Conservation (phyloP, 2,797 vertebrate genomes). For the Rhinophrynus dorsalis region DNA sequence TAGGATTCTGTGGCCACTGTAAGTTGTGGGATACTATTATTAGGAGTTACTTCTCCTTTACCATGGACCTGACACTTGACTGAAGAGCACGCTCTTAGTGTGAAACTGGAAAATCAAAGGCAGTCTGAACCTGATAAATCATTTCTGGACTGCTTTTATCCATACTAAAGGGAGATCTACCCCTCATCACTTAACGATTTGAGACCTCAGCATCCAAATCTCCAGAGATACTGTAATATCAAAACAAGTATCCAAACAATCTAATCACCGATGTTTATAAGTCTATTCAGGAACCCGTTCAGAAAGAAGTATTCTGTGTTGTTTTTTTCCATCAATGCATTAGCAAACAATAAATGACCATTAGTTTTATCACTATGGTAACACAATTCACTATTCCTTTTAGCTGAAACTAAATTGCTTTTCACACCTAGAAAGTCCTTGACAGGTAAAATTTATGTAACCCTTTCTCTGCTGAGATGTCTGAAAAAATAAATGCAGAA, state of each 20-base stretch:
- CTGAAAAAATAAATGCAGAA: too few relatives aligned
- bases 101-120: too few relatives aligned
- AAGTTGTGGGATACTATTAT: too few relatives aligned
- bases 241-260: not conserved
- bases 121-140: too few relatives aligned
- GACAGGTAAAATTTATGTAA: not conserved
- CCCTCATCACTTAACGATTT: too few relatives aligned
- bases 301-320: not conserved
- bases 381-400: not conserved
- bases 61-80: too few relatives aligned
- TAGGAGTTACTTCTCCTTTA: too few relatives aligned
- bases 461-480: not conserved
- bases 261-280: not conserved
- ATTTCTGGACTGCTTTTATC: too few relatives aligned
- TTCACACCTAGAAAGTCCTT: not conserved
- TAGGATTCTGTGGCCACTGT: too few relatives aligned
- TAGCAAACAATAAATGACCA: not conserved
- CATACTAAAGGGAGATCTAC: too few relatives aligned
- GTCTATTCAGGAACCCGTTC: not conserved
- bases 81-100: too few relatives aligned
- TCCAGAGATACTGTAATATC: not conserved
- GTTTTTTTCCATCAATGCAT: not conserved
- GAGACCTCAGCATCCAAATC: not conserved
- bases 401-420: conserved; percentile 3
- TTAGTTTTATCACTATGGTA: conserved; percentile 2